Evolutionary conservation across 2,113 vertebrate genomes (phyloP).

Genomic region (Riparia riparia): DNA sequence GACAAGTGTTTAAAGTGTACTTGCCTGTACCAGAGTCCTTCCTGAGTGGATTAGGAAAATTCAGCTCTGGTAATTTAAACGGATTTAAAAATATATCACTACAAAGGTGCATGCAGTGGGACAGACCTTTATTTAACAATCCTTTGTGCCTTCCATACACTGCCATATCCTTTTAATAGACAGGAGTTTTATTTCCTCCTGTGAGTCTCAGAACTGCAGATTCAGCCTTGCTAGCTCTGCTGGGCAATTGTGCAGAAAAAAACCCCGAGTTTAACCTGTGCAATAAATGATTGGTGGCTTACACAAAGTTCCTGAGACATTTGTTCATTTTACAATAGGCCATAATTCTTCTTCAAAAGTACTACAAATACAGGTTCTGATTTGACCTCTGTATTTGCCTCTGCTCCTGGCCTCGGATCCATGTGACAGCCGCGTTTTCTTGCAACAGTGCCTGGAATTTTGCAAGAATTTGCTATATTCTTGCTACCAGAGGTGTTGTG

Average conservation of each 20-base stretch:
- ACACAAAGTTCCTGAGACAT: slow-evolving; percentile 14
- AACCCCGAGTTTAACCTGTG: not conserved
- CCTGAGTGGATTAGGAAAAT: not conserved
- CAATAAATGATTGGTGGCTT: slow-evolving; percentile 7
- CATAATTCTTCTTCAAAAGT: slow-evolving; percentile 14
- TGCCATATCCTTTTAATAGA: slow-evolving; percentile 3
- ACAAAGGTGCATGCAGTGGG: not conserved
- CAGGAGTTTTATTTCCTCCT: slow-evolving; percentile 6
- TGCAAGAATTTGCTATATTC: not conserved
- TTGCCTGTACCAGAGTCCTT: not conserved
- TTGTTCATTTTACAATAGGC: slow-evolving; percentile 31
- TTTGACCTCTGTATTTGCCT: slow-evolving; percentile 7
- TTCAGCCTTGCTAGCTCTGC: slow-evolving; percentile 51
- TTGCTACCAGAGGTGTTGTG: not conserved
- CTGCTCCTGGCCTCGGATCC: not conserved
- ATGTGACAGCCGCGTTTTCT: not conserved
- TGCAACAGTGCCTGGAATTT: not conserved
- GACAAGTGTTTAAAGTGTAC: not conserved
- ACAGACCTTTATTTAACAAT: slow-evolving; percentile 32
- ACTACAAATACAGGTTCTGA: not conserved
- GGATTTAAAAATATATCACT: slow-evolving; percentile 3
- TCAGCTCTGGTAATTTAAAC: not conserved
- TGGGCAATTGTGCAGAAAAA: slow-evolving; percentile 32
- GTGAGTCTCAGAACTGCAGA: slow-evolving; percentile 27
- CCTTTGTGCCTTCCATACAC: slow-evolving; percentile 1